These are phyloP conservation scores for Phataginus tricuspis DNA, from an alignment of 2,797 vertebrate genomes.

Conservation along the genomic window DNA sequence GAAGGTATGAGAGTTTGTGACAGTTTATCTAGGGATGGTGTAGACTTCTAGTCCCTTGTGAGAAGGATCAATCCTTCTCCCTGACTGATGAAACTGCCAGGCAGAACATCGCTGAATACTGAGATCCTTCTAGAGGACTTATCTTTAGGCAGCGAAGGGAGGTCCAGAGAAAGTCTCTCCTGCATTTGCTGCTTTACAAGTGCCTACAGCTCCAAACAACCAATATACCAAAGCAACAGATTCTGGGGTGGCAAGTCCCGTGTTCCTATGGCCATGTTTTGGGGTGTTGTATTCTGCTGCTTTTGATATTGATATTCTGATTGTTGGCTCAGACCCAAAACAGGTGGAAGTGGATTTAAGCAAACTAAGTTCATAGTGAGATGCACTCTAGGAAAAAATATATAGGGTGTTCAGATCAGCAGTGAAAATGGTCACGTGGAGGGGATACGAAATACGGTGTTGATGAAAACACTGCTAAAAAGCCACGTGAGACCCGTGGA, in stretches of 20 bases:
- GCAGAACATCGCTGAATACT: neutral
- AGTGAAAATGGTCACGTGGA: neutral
- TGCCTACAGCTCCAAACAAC: neutral
- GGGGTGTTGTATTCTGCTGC: neutral
- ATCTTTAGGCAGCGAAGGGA: neutral
- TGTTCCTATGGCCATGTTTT: neutral
- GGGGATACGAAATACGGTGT: no score
- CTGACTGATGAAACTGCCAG: neutral
- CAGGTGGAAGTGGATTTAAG: neutral
- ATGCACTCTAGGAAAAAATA: neutral
- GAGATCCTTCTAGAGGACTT: neutral
- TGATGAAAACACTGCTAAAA: neutral
- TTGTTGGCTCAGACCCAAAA: neutral
- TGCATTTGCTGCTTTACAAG: neutral
- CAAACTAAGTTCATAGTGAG: neutral
- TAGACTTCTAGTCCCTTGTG: no score
- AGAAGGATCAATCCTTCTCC: neutral
- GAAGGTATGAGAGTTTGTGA: neutral
- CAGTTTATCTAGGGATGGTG: neutral
- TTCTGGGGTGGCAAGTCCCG: neutral
- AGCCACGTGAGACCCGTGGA: neutral
- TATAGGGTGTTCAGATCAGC: neutral
- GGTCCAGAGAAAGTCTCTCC: neutral
- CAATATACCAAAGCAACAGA: neutral
- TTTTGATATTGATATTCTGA: neutral